Evolutionary conservation across 2,888 invertebrate species (phyloP), one percentile per base, ranked within the genome.

Genomic region (Scaptomyza reducta): DNA sequence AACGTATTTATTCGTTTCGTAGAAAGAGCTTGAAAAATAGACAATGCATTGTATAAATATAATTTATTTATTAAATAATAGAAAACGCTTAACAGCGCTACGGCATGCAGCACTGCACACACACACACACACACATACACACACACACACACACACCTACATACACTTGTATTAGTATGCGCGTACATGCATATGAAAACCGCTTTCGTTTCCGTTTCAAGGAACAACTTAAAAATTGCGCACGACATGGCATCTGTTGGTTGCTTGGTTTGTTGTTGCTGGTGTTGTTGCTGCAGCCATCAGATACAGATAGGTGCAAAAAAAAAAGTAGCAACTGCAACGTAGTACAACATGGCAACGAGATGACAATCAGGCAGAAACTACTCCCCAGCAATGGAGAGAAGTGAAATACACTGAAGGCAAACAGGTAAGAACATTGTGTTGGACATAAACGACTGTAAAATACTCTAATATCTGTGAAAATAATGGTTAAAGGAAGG

Each of bases 181-280:
- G 70, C 78, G 66, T 67, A 83, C 76, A 83, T 88, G 84, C 88
- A 87, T 88, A 79, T 78, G 68, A 85, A 85, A 88, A 88, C 87
- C 86, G 86, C 89, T 87, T 82, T 82, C 89, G 87, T 88, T 87
- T 85, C 85, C 86, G 89, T 87, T 82, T 77, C 80, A 82, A 85
- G 77, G 70, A 77, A 75, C 75, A 86, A 79, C 83, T 88, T 74
- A 71, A 88, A 88, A 88, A 85, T 80, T 78, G 87, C 78, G 72
- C 84, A 80, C 80, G 78, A 68, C 77, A 74, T 72, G 74, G 70
- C 64, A 81, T 68, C 84, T 74, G 57, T 61, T 55, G 42, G 41
- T 40, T 75, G 45, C 16, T 41, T 63, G 54, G 18, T 41, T 67
- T 54, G 27, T 35, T 55, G 41, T 9, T 68, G 51, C 13, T 57